A percentile compares a stretch with the other conserved stretches of the same genome.
phyloP scores from a whole-genome alignment of 2,888 invertebrate genomes.

The Bhutanitis thaidina region DNA sequence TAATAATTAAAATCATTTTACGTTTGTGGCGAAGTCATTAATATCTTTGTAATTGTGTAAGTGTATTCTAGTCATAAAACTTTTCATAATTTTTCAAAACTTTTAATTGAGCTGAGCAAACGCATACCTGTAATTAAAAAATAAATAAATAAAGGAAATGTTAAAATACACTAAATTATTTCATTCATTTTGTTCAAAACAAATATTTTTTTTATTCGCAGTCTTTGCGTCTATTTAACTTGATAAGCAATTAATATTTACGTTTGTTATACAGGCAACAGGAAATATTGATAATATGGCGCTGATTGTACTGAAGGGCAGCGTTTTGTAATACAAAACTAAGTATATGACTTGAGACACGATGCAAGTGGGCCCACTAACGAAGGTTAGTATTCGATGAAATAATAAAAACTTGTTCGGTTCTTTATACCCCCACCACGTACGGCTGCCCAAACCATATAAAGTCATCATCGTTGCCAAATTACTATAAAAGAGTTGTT shows the following conservation, averaged over 20 bases:
- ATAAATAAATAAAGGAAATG: neutral
- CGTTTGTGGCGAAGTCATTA: conserved; percentile 17
- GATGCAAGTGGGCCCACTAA: conserved; percentile 1
- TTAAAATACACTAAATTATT: neutral
- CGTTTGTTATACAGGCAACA: conserved; percentile 18
- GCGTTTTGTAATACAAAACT: conserved; percentile 13
- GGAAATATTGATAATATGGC: conserved; percentile 20
- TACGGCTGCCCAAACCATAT: conserved; percentile 10
- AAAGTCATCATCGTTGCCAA: conserved; percentile 13
- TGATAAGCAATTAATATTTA: conserved; percentile 14
- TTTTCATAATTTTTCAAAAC: conserved; percentile 27
- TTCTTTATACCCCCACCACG: conserved; percentile 22
- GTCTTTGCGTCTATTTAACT: too few relatives aligned
- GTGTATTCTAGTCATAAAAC: conserved; percentile 34
- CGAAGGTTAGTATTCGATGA: neutral
- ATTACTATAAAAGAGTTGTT: conserved; percentile 18
- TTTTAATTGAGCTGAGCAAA: conserved; percentile 20
- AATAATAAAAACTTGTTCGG: conserved; percentile 16
- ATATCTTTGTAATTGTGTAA: conserved; percentile 26
- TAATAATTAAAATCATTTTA: neutral
- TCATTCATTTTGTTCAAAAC: too few relatives aligned
- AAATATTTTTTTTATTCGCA: too few relatives aligned
- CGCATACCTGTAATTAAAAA: conserved; percentile 18
- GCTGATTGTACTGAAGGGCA: conserved; percentile 20
- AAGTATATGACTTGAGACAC: conserved; percentile 20